These are phyloP conservation scores for Gallinago undulata DNA, from an alignment of 2,113 vertebrate species.

Conservation along the genomic window DNA sequence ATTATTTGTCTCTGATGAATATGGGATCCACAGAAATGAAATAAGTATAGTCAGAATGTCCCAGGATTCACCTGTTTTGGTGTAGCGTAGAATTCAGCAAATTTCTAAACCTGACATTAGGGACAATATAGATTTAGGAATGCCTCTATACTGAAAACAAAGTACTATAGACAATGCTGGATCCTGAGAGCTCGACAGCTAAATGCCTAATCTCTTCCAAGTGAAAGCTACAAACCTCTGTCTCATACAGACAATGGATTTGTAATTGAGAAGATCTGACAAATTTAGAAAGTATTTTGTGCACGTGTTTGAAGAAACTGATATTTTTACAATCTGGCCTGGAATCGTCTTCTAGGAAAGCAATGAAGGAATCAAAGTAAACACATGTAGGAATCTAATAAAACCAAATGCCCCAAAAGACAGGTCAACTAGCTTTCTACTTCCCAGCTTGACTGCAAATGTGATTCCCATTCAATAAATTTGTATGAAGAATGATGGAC, in stretches of 20 bases:
- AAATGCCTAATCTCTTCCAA: conserved; percentile 8
- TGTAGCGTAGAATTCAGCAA: neutral
- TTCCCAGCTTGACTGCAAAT: conserved; percentile 11
- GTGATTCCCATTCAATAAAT: neutral
- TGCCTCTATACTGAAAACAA: neutral
- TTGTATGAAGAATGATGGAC: neutral
- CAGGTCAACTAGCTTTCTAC: neutral
- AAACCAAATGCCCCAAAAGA: conserved; percentile 12
- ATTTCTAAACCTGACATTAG: neutral
- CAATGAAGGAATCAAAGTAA: conserved; percentile 16
- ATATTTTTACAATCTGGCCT: neutral
- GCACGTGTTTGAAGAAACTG: neutral
- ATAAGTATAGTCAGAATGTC: neutral
- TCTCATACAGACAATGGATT: neutral
- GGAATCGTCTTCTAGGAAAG: neutral
- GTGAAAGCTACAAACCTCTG: neutral
- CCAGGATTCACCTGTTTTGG: neutral
- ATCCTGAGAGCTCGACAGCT: neutral
- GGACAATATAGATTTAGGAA: neutral
- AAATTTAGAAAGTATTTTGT: conserved; percentile 32
- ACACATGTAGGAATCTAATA: conserved; percentile 17
- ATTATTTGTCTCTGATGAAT: neutral
- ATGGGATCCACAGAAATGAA: neutral
- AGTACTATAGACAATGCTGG: neutral
- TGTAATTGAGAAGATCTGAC: conserved; percentile 14